Evolutionary conservation across 2,113 vertebrate genomes (phyloP), one percentile per base, ranked within the genome.

Genomic region (Paralichthys olivaceus): DNA sequence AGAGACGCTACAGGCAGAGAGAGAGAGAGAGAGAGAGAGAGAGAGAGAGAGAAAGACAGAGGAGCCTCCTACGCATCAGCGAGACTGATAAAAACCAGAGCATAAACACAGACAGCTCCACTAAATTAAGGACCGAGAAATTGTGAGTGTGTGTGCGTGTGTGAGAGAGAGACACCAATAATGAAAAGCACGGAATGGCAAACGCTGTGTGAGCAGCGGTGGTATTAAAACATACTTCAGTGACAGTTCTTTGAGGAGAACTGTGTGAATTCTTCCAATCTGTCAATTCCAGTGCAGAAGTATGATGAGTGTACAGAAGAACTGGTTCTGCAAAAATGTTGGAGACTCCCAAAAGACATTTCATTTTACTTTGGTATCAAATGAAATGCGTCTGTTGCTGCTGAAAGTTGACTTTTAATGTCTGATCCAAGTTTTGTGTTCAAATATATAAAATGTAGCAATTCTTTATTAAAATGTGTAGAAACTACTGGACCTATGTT

Each of bases 61-160:
- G 51, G 76, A 84, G 80, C 72, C 87, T 89, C 90, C 89, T 81
- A 88, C 83, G 43, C 87, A 80, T 78, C 71, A 79, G 84, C 5
- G 32, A 80, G 80, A 71, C 87, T 92, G 91, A 93, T 86, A 90
- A 72, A 91, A 90, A 91, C 72, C 91, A 91, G 87, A 92, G 70
- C 87, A 55, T 11, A 25, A 77, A 57, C 65, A 58, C 69, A 84
- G 78, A 85, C 85, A 88, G 86, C 87, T 77, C 75, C 57, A 49
- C 85, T 87, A 83, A 91, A 91, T 91, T 89, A 88, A 59, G 69
- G 69, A 58, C 56, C 4, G 1, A 28, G 63, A 47, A 68, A 66
- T 64, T 40, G 60, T 34, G 43, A 23, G 32, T 56, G 62, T 64
- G 40, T 56, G 70, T 47, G 73, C 9, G 65, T 78, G 75, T 60